Conservation (phyloP, 2,888 invertebrate species). For the Cheilosia soror region DNA sequence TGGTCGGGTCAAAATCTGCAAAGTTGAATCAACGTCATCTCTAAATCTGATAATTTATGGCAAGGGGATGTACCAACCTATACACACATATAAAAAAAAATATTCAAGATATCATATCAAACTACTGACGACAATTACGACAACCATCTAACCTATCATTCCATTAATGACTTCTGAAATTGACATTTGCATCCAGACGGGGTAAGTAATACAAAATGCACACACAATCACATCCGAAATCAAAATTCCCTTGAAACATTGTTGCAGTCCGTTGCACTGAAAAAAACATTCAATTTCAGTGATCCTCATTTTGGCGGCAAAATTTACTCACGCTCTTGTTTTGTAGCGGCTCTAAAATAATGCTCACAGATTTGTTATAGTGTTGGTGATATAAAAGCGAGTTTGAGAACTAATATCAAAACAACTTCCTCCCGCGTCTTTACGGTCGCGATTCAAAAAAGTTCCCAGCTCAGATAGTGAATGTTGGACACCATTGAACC, state of each 20-base stretch:
- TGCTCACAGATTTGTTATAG: background rate
- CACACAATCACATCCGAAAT: background rate
- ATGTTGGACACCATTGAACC: constrained; percentile 53
- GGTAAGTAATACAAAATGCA: background rate
- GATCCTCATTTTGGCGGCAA: constrained; percentile 67
- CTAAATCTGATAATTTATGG: too few relatives aligned
- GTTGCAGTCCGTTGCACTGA: constrained; percentile 40
- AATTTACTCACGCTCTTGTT: constrained; percentile 37
- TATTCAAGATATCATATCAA: too few relatives aligned
- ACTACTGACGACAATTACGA: too few relatives aligned
- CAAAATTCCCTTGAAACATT: constrained; percentile 35
- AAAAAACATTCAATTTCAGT: constrained; percentile 22
- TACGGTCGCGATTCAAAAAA: constrained; percentile 44
- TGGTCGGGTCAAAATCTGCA: too few relatives aligned
- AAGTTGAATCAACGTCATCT: too few relatives aligned
- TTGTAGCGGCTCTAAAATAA: background rate
- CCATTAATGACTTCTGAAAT: background rate
- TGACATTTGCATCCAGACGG: background rate
- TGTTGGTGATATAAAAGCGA: constrained; percentile 18
- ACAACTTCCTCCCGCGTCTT: constrained; percentile 72
- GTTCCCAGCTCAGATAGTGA: constrained; percentile 28
- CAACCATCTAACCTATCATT: background rate
- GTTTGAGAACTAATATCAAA: constrained; percentile 68
- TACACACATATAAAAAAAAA: too few relatives aligned
- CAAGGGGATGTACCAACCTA: too few relatives aligned